phyloP scores from a whole-genome alignment of 1,140 invertebrate genomes.

The Cephus cinctus region DNA sequence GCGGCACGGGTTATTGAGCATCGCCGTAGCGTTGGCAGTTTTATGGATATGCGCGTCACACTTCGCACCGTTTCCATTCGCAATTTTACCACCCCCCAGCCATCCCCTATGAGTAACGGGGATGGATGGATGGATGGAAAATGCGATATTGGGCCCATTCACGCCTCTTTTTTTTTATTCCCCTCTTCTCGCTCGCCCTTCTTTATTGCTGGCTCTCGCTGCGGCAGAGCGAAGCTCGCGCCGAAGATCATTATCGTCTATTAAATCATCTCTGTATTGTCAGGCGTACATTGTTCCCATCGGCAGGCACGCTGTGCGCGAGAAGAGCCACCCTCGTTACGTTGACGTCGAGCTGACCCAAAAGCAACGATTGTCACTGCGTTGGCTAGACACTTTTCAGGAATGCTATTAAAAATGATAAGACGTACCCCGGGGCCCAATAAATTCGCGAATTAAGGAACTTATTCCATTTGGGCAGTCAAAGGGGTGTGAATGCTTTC shows the following conservation, averaged over 20 bases:
- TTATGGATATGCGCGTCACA: slow-evolving; percentile 40
- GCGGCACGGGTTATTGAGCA: slow-evolving; percentile 40
- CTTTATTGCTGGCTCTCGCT: too few relatives aligned
- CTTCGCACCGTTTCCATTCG: slow-evolving; percentile 30
- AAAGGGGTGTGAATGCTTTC: slow-evolving; percentile 58
- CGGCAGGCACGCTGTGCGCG: background rate
- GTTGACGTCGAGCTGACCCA: too few relatives aligned
- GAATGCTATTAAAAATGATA: too few relatives aligned
- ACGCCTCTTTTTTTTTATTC: slow-evolving; percentile 29
- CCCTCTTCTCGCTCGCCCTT: too few relatives aligned
- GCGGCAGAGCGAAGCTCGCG: slow-evolving; percentile 18
- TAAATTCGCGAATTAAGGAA: slow-evolving; percentile 59
- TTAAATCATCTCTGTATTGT: background rate
- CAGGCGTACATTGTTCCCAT: slow-evolving; percentile 4
- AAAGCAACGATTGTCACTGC: background rate
- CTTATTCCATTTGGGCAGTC: slow-evolving; percentile 58
- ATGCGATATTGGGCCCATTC: slow-evolving; percentile 32
- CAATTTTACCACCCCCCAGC: slow-evolving; percentile 24
- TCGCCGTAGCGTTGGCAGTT: slow-evolving; percentile 33
- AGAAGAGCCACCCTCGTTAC: background rate
- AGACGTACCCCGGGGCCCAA: too few relatives aligned
- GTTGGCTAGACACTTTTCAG: background rate
- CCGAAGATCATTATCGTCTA: slow-evolving; percentile 23
- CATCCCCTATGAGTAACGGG: background rate
- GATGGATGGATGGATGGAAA: slow-evolving; percentile 9